Evolutionary conservation across 2,888 invertebrate species (phyloP).

Genomic region (Megalurothrips usitatus): DNA sequence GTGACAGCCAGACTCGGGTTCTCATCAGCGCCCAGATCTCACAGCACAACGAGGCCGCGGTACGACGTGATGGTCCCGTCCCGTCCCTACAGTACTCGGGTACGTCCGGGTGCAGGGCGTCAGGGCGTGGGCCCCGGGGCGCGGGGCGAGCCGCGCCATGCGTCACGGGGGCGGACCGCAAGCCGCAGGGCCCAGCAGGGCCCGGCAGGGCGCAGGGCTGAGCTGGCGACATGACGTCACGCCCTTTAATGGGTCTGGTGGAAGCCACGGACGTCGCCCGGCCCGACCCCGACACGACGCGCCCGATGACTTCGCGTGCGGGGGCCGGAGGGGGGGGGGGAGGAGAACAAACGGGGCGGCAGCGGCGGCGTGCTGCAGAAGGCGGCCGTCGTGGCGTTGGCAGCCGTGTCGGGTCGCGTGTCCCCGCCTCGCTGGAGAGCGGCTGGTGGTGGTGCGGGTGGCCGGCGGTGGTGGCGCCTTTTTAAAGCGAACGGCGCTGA

Average conservation of each 20-base stretch:
- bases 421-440: too few relatives aligned
- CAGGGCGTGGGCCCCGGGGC: too few relatives aligned
- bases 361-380: background rate
- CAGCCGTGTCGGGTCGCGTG: too few relatives aligned
- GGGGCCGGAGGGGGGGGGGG: background rate
- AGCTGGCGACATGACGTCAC: slow-evolving; percentile 11
- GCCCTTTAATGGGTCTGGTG: slow-evolving; percentile 8
- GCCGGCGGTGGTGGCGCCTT: background rate
- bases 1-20: too few relatives aligned
- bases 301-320: background rate
- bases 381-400: background rate
- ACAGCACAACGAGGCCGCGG: too few relatives aligned
- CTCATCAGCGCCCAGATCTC: too few relatives aligned
- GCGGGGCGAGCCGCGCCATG: background rate
- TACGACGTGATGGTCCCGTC: background rate
- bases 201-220: background rate
- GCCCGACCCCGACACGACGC: slow-evolving; percentile 19
- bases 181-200: background rate
- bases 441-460: too few relatives aligned
- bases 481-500: background rate
- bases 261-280: slow-evolving; percentile 23
- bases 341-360: background rate
- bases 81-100: background rate
- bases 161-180: background rate
- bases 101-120: too few relatives aligned